A percentile compares a stretch with the other conserved stretches of the same genome.
phyloP scores from a whole-genome alignment of 2,888 invertebrate genomes.

The Luperina nickerlii region DNA sequence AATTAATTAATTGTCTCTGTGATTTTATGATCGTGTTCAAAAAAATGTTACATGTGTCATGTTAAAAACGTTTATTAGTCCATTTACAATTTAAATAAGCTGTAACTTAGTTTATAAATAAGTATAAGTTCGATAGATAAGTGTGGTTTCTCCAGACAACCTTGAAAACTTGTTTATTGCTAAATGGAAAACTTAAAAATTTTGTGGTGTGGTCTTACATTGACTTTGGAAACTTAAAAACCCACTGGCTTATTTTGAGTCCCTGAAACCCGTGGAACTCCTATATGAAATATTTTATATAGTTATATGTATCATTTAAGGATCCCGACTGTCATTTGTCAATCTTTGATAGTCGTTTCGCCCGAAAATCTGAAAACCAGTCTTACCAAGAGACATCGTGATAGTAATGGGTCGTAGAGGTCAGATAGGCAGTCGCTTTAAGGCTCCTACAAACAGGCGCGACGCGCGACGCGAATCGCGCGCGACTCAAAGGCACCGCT shows the following conservation, averaged over 20 bases:
- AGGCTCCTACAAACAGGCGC: too few relatives aligned
- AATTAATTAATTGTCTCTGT: background rate
- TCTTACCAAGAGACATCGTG: too few relatives aligned
- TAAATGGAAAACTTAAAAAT: background rate
- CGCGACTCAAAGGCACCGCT: too few relatives aligned
- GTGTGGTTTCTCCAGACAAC: constrained; percentile 28
- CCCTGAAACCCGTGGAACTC: background rate
- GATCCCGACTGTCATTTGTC: too few relatives aligned
- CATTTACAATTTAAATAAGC: background rate
- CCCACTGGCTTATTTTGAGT: background rate
- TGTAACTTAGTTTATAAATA: background rate
- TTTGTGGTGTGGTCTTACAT: constrained; percentile 1
- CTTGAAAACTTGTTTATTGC: constrained; percentile 23
- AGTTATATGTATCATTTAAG: too few relatives aligned
- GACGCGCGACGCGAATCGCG: too few relatives aligned
- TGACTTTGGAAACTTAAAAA: constrained; percentile 9
- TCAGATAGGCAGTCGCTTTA: too few relatives aligned
- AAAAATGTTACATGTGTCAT: background rate
- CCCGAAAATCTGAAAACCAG: too few relatives aligned
- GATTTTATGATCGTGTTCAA: background rate
- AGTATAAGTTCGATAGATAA: constrained; percentile 1
- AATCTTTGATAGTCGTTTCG: too few relatives aligned
- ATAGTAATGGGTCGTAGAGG: too few relatives aligned
- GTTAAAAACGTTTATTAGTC: background rate
- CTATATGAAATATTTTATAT: too few relatives aligned